A percentile compares a stretch with the other conserved stretches of the same genome.
phyloP scores from a whole-genome alignment of 2,888 invertebrate genomes.

The Chalcis sispes region DNA sequence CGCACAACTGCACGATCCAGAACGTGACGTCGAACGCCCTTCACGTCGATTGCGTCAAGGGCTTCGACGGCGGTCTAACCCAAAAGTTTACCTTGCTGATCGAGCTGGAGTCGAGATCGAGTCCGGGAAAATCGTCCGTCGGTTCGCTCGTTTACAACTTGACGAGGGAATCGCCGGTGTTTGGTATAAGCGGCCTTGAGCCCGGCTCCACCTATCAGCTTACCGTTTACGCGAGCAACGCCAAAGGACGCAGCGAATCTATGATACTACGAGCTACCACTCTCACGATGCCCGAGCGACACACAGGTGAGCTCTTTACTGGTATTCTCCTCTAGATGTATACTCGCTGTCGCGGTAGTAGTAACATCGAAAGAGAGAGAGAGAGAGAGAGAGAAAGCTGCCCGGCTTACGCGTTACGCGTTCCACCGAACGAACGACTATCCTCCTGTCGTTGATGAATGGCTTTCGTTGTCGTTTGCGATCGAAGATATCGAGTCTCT shows the following conservation, averaged over 20 bases:
- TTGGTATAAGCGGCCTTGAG: slow-evolving; percentile 82
- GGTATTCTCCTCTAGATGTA: neutral
- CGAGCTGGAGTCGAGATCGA: slow-evolving; percentile 75
- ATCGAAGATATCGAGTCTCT: too few species aligned
- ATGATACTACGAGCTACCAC: slow-evolving; percentile 83
- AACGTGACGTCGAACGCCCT: slow-evolving; percentile 86
- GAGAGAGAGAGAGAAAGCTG: slow-evolving; percentile 8
- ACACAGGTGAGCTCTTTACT: slow-evolving; percentile 80
- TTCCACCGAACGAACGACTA: neutral
- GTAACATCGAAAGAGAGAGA: slow-evolving; percentile 14
- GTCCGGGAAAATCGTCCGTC: slow-evolving; percentile 77
- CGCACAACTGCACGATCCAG: slow-evolving; percentile 84
- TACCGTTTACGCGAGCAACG: slow-evolving; percentile 83
- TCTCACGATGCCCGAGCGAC: slow-evolving; percentile 84
- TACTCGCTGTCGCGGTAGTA: neutral
- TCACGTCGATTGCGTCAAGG: slow-evolving; percentile 85
- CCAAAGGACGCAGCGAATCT: slow-evolving; percentile 84
- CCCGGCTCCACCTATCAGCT: slow-evolving; percentile 84
- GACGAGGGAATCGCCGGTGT: slow-evolving; percentile 80
- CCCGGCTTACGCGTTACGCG: neutral
- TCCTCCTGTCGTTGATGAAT: too few species aligned
- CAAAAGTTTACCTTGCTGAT: slow-evolving; percentile 87
- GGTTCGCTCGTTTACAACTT: slow-evolving; percentile 79
- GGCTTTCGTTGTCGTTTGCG: slow-evolving; percentile 19
- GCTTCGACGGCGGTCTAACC: slow-evolving; percentile 86